Percentiles rank a stretch among this genome's conserved stretches.
Conservation (phyloP, 2,888 invertebrate genomes). For the Dione vanillae region DNA sequence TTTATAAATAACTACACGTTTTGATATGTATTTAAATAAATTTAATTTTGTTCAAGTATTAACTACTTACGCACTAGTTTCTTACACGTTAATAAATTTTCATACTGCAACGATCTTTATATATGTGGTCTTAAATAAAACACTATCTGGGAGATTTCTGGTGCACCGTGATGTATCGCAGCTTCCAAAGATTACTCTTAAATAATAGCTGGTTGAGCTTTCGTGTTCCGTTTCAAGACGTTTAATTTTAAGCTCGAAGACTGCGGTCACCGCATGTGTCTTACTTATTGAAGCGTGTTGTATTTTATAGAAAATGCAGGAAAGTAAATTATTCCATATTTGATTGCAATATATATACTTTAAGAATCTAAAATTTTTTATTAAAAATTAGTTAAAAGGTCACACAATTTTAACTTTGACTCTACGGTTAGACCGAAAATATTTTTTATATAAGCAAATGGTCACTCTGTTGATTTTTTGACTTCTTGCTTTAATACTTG, state of each 20-base stretch:
- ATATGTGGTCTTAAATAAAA: constrained; percentile 1
- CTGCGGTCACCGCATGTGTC: not conserved
- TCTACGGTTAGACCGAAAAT: no score
- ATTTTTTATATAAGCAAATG: no score
- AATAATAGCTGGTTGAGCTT: constrained; percentile 35
- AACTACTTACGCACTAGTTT: not conserved
- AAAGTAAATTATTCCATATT: not conserved
- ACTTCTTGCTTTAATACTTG: no score
- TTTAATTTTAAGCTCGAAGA: constrained; percentile 27
- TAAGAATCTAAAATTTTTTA: no score
- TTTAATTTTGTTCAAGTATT: no score
- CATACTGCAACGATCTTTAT: not conserved
- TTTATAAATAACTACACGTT: no score
- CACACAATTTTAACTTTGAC: no score
- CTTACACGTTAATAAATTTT: not conserved
- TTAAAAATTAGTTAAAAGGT: no score
- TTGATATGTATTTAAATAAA: no score
- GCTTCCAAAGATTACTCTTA: constrained; percentile 34
- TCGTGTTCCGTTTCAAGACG: constrained; percentile 32
- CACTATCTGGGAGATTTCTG: constrained; percentile 1
- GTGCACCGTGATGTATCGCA: constrained; percentile 16
- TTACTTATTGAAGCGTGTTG: not conserved
- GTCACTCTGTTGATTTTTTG: no score
- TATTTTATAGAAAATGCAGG: not conserved
- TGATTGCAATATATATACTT: no score